Base-by-base conservation (phyloP, 2,888 invertebrate species). In the Taphrorychus bicolor region DNA sequence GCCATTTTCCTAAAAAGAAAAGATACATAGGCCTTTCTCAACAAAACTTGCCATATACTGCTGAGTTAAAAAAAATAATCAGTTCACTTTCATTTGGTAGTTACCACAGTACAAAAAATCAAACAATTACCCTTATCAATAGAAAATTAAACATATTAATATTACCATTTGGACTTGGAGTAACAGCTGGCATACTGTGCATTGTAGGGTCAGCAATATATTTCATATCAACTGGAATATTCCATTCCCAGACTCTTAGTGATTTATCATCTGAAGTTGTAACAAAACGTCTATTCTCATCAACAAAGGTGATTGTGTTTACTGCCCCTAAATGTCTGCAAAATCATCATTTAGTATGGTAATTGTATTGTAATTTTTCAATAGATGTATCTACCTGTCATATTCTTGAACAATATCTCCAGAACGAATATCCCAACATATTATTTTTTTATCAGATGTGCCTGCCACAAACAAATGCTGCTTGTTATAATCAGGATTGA, bases 261-360 rank as follows among this genome's bases (percentile, higher is more conserved):
- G 97, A 97, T 84, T 99, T 99, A 82, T 99, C 99, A 81, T 99
- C 99, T 0, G 98, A 98, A 0, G 99, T 98, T 14, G 98, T 97
- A 2, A 98, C 98, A 83, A 99, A 99, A 75, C 99, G 84, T 21
- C 98, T 85, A 84, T 98, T 98, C 78, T 98, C 97, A 82, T 99
- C 99, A 1, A 99, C 98, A 83, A 99, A 99, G 0, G 99, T 99
- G 76, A 99, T 98, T 0, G 97, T 92, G 82, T 99, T 99, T 1
- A 99, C 98, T 1, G 99, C 97, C 5, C 98, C 99, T 72, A 99
- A 87, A 85, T 99, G 99, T 1, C 99, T 86, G 85, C 99, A 82
- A 99, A 99, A 19, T n/a, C 3, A 1, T 1, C 7, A 16, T 1
- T 48, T 14, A 45, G 45, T n/a, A n/a, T n/a, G n/a, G n/a, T n/a